Evolutionary conservation across 2,888 invertebrate genomes (phyloP), one percentile per base, ranked within the genome.

Genomic region (Argyresthia albistria): DNA sequence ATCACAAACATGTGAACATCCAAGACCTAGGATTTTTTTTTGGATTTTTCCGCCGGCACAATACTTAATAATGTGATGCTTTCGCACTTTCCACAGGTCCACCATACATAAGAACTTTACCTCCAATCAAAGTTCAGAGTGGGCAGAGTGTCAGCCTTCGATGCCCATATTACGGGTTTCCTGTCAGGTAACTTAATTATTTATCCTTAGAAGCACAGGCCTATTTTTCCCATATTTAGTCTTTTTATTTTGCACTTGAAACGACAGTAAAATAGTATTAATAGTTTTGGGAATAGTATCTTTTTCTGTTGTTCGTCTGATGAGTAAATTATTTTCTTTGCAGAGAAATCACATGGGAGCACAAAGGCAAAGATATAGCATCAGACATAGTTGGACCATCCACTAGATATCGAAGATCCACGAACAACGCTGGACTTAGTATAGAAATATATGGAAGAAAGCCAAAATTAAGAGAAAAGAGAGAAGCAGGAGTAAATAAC

Each of bases 91-190:
- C 64, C 62, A 39, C 69, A 93, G 93, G 93, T 57, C 91, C 93
- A 12, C 94, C 93, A 12, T 93, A 93, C 70, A 93, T 94, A 55
- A 88, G 94, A 58, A 90, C 92, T 43, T 88, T 92, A 61, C 92
- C 92, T 16, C 93, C 93, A n/a, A 88, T 93, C 57, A 93, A 95
- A 70, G 94, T 94, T 8, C 93, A 95, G 58, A 94, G 94, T 57
- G 94, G 94, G 25, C 90, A 92, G 62, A 91, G 92, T 67, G 89
- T 94, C 57, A 90, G 90, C 46, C 88, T 96, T 54, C 90, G 91
- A 59, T 96, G 96, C 77, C 95, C 95, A 43, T 95, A 95, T 69
- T 94, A 95, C 36, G 96, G 96, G 52, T 95, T 93, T 76, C 96
- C 96, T 39, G 91, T 96, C 57, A 89, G 90, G 73, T 89, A 87